Evolutionary conservation across 2,113 vertebrate genomes (phyloP).

Genomic region (Columba janthina): DNA sequence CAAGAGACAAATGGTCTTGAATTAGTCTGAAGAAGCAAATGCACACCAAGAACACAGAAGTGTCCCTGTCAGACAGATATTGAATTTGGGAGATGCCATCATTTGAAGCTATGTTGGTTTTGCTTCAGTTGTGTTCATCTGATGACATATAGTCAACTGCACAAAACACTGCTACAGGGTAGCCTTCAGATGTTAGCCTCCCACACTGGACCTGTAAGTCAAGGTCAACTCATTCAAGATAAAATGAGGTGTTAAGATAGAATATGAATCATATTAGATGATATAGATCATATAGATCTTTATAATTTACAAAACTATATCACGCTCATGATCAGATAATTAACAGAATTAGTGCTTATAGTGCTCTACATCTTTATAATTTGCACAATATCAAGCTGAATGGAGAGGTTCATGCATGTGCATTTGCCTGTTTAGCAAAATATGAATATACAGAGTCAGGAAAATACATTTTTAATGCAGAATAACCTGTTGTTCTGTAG

Average conservation of each 20-base stretch:
- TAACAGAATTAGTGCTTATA: background rate
- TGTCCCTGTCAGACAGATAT: background rate
- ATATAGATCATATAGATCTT: no score
- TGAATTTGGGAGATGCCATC: background rate
- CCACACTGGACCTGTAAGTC: background rate
- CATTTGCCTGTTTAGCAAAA: background rate
- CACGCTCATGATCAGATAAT: background rate
- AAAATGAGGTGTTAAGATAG: background rate
- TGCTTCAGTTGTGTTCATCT: background rate
- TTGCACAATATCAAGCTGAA: background rate
- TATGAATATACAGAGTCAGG: background rate
- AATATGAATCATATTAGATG: accelerated
- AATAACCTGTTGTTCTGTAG: background rate
- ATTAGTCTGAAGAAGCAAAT: background rate
- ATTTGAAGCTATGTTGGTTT: background rate
- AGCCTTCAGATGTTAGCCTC: background rate
- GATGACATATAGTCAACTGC: background rate
- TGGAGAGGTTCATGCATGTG: accelerated
- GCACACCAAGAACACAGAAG: background rate
- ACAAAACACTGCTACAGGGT: background rate
- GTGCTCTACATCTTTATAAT: background rate
- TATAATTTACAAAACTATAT: background rate
- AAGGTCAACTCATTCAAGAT: background rate
- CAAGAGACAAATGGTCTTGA: background rate
- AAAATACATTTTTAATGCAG: background rate